A percentile compares a stretch with the other conserved stretches of the same genome.
phyloP scores from a whole-genome alignment of 2,888 invertebrate genomes.

The Fragum whitleyi region DNA sequence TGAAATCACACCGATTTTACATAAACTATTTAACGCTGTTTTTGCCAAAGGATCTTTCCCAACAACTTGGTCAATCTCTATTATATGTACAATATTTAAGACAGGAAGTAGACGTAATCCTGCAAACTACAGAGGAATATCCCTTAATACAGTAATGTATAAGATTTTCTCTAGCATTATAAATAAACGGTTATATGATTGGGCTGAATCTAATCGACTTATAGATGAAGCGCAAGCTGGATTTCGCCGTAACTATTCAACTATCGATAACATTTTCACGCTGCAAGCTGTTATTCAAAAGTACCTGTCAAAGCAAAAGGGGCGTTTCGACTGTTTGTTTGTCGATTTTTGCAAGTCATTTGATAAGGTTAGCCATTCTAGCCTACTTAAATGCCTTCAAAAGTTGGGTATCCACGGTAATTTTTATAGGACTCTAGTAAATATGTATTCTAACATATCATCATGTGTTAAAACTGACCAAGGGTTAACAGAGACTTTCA shows the following conservation, averaged over 20 bases:
- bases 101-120: no score
- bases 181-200: background rate
- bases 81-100: background rate
- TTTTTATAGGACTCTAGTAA: background rate
- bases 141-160: no score
- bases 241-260: no score
- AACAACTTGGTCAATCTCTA: background rate
- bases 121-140: background rate
- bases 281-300: no score
- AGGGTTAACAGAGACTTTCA: background rate
- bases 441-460: conserved; percentile 1
- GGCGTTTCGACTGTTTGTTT: background rate
- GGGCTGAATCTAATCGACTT: background rate
- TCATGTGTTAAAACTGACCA: conserved; percentile 10
- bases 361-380: background rate
- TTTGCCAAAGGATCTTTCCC: background rate
- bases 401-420: no score
- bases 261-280: no score
- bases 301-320: no score
- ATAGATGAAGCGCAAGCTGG: background rate
- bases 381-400: background rate
- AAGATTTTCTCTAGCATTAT: background rate
- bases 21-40: background rate
- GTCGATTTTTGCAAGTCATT: conserved; percentile 2
- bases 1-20: background rate